Evolutionary conservation across 2,113 vertebrate genomes (phyloP).

Genomic region (Grammomys dolichurus): DNA sequence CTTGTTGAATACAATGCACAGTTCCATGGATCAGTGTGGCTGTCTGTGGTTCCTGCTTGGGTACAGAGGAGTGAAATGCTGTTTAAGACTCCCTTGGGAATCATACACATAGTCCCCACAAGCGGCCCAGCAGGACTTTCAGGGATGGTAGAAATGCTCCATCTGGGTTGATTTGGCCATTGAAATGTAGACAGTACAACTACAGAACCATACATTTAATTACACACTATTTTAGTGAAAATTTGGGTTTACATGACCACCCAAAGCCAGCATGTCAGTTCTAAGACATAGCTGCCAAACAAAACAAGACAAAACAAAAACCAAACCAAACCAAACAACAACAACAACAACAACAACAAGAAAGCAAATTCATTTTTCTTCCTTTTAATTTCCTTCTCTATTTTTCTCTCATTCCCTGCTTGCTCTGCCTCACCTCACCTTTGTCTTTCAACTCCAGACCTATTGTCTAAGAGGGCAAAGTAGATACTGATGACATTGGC

Average conservation of each 20-base stretch:
- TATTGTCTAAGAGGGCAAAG: not conserved
- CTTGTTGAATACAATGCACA: not conserved
- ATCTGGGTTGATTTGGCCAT: not conserved
- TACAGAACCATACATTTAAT: not conserved
- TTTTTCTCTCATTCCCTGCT: not conserved
- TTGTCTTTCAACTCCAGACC: not conserved
- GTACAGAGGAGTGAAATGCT: not conserved
- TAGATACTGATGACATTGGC: accelerated
- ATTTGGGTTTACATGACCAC: not conserved
- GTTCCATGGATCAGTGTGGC: not conserved
- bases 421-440: not conserved
- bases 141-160: too few relatives aligned
- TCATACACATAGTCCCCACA: accelerated
- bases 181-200: not conserved
- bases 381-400: not conserved
- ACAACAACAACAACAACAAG: too few relatives aligned
- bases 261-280: not conserved
- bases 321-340: not conserved
- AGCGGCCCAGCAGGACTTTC: not conserved
- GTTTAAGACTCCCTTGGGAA: not conserved
- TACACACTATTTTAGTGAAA: not conserved
- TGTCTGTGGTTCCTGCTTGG: not conserved
- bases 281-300: not conserved
- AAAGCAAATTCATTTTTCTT: not conserved
- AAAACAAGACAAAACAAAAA: not conserved